Base-by-base conservation (phyloP, 2,113 vertebrate genomes). In the Cavia aperea region DNA sequence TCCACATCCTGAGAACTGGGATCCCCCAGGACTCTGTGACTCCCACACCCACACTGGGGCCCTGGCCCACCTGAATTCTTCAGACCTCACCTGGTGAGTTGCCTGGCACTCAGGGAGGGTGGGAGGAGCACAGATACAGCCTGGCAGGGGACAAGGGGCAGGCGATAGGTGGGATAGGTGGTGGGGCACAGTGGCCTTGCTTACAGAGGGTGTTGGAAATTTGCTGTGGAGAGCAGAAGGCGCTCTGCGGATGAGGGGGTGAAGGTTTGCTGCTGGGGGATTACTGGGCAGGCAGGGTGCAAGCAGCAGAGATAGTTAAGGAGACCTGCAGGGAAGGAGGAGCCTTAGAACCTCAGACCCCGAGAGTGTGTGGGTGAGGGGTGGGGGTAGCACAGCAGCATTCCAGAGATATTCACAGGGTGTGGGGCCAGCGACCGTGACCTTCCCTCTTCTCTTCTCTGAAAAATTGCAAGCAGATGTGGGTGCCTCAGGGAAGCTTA, bases 381-480 rank as follows among this genome's bases (percentile, higher is more conserved):
- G 94, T 84, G 93, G 87, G 94, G 94, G 94, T 16, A 60, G 82
- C 86, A 79, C 79, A 29, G 43, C 75, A 88, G 79, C 96, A 96
- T 97, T 96, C 96, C 96, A 87, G 90, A 94, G 93, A 96, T 96
- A 43, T 95, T 96, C 88, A 43, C 19, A 81, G 88, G 86, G 11
- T 43, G 49, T 86, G 78, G 94, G 95, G 95, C 95, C 88, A 63
- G 75, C 68, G 75, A 62, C 68, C 51, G 1, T 0, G 90, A 92
- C 93, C 95, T 97, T 73, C 82, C 70, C 10, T 90, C 91, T 91
- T 94, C 92, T 86, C 4, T 0, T 94, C 92, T 86, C 4, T 0
- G 92, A 85, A 77, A 96, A 97, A 97, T 97, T 81, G 75, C 46
- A 96, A 97, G 94, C 96, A 97, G 96, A 96, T 97, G 96, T 96